A percentile compares a stretch with the other conserved stretches of the same genome.
phyloP scores from a whole-genome alignment of 2,113 vertebrate genomes.

The Agapornis roseicollis region DNA sequence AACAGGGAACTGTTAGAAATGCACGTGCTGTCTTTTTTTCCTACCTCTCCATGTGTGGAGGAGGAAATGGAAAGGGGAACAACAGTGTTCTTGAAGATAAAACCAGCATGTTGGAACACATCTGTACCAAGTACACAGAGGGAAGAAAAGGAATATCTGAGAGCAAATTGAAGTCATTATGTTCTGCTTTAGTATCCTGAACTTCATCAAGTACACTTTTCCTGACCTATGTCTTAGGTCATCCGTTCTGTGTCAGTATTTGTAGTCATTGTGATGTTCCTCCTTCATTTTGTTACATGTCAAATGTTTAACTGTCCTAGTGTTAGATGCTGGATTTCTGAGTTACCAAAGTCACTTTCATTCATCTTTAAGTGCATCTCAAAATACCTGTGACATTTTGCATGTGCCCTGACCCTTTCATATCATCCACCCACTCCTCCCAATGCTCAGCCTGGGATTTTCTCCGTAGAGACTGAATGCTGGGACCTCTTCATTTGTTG shows the following conservation, averaged over 20 bases:
- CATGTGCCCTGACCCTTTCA: background rate
- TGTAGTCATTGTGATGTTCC: background rate
- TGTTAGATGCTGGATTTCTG: background rate
- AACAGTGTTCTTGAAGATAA: background rate
- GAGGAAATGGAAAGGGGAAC: background rate
- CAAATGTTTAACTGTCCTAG: background rate
- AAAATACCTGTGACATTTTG: background rate
- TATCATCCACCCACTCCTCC: background rate
- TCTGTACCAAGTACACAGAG: background rate
- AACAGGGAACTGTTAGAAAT: slow-evolving; percentile 90
- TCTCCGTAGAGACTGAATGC: accelerated
- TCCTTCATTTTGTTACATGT: background rate
- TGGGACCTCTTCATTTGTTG: background rate
- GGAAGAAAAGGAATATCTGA: background rate
- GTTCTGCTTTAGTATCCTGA: background rate
- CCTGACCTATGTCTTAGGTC: background rate
- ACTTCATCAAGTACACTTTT: background rate
- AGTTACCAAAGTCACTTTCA: background rate
- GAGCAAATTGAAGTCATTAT: background rate
- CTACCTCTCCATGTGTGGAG: background rate
- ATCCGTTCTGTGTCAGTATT: background rate
- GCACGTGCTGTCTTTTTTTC: slow-evolving; percentile 46
- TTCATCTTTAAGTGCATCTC: background rate
- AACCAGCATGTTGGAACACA: background rate
- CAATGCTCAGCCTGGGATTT: background rate